phyloP scores from a whole-genome alignment of 2,113 vertebrate genomes.

The Chaetodon trifascialis region DNA sequence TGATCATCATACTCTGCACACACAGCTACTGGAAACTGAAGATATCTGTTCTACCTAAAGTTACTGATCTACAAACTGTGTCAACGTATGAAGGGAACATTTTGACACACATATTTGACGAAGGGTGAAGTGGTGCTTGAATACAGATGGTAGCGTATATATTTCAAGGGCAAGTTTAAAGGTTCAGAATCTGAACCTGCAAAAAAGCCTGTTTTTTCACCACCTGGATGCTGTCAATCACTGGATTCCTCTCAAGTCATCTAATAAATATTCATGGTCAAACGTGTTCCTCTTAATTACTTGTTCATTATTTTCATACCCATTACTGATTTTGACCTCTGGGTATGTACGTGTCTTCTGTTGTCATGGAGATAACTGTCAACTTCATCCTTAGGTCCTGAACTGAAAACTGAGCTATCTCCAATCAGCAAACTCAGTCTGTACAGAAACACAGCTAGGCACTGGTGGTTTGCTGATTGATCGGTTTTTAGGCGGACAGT shows the following conservation, averaged over 20 bases:
- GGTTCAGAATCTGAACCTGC: not conserved
- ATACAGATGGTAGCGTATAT: not conserved
- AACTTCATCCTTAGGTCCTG: not conserved
- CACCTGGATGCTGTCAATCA: not conserved
- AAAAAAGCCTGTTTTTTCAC: not conserved
- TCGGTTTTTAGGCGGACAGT: too few relatives aligned
- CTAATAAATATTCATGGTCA: conserved; percentile 39
- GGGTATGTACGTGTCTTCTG: not conserved
- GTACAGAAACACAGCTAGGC: too few relatives aligned
- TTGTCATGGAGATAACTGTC: not conserved
- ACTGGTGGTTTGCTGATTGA: too few relatives aligned
- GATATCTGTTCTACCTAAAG: not conserved
- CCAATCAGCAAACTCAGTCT: not conserved
- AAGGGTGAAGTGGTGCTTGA: not conserved
- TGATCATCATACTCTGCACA: conserved; percentile 4
- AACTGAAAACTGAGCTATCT: not conserved
- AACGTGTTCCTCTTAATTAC: not conserved
- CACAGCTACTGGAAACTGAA: not conserved
- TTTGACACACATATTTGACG: not conserved
- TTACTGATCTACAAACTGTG: not conserved
- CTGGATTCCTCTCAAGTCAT: conserved; percentile 32
- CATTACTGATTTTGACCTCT: not conserved
- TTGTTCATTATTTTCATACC: not conserved
- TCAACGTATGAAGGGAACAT: too few relatives aligned
- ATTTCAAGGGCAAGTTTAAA: conserved; percentile 8